Conservation (phyloP, 2,797 vertebrate species). For the Alcedo atthis region DNA sequence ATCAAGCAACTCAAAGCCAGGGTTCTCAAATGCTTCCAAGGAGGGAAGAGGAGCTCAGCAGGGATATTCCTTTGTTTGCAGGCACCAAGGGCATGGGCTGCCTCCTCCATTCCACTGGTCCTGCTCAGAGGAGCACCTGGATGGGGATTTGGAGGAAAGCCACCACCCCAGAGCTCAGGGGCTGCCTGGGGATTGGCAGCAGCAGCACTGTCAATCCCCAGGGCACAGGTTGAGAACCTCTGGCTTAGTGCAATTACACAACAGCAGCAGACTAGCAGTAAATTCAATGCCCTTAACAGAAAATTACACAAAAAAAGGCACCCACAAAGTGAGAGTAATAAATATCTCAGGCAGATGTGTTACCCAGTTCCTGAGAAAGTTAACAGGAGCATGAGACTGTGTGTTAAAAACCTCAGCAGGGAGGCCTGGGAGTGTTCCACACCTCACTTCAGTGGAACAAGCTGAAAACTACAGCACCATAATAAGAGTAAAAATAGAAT, state of each 20-base stretch:
- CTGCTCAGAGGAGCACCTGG: background rate
- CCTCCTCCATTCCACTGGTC: background rate
- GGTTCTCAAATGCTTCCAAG: conserved; percentile 54
- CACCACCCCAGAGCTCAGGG: background rate
- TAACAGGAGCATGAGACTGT: background rate
- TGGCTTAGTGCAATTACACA: conserved; percentile 33
- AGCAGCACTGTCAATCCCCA: background rate
- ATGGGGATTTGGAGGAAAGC: background rate
- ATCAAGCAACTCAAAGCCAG: conserved; percentile 75
- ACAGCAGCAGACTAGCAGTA: conserved; percentile 48
- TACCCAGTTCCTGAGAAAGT: background rate
- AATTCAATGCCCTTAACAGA: conserved; percentile 38
- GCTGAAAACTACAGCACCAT: background rate
- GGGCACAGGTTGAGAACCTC: conserved; percentile 59
- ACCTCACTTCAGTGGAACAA: background rate
- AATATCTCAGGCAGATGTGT: background rate
- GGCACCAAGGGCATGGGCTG: background rate
- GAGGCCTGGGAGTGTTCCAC: background rate
- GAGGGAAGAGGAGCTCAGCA: background rate
- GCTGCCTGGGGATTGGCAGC: conserved; percentile 1
- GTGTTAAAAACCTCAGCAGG: background rate
- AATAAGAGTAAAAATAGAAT: background rate
- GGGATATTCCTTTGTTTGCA: background rate
- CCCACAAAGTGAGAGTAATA: background rate
- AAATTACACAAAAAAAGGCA: background rate